A percentile compares a stretch with the other conserved stretches of the same genome.
Evolutionary conservation across 1,140 invertebrate genomes (phyloP).

Genomic region (Vollenhovia emeryi): DNA sequence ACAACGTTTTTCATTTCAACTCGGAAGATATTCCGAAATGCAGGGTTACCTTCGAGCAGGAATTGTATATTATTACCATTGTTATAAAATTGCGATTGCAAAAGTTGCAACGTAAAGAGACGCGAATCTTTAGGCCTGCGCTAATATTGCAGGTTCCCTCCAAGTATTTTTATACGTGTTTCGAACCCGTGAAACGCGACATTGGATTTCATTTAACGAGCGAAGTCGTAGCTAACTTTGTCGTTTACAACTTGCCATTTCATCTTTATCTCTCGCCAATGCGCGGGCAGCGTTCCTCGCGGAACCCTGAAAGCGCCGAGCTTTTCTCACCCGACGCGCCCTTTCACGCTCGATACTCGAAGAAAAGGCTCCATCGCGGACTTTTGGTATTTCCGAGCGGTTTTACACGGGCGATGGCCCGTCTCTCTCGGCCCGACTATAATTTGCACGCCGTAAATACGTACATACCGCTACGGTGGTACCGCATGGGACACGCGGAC

Average conservation of each 20-base stretch:
- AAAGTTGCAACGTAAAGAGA: background rate
- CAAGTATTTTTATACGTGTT: background rate
- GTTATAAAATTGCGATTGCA: background rate
- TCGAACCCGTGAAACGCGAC: background rate
- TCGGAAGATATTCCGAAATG: background rate
- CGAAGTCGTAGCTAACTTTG: background rate
- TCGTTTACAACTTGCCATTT: background rate
- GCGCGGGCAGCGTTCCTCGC: background rate
- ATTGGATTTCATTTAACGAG: background rate
- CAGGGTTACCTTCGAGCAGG: background rate
- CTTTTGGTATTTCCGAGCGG: conserved; percentile 42
- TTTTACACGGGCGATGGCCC: conserved; percentile 30
- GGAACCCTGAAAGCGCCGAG: background rate
- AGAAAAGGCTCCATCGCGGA: background rate
- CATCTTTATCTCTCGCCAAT: conserved; percentile 4
- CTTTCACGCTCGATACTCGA: conserved; percentile 43
- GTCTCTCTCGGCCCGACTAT: conserved; percentile 43
- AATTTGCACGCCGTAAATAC: conserved; percentile 68
- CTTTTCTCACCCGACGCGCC: conserved; percentile 1
- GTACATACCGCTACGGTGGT: conserved; percentile 38
- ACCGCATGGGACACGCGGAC: conserved; percentile 5
- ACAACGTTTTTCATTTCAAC: background rate
- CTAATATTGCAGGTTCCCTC: background rate
- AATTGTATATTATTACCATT: background rate
- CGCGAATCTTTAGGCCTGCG: background rate